Evolutionary conservation across 2,797 vertebrate species (phyloP).

Genomic region (Artibeus jamaicensis): DNA sequence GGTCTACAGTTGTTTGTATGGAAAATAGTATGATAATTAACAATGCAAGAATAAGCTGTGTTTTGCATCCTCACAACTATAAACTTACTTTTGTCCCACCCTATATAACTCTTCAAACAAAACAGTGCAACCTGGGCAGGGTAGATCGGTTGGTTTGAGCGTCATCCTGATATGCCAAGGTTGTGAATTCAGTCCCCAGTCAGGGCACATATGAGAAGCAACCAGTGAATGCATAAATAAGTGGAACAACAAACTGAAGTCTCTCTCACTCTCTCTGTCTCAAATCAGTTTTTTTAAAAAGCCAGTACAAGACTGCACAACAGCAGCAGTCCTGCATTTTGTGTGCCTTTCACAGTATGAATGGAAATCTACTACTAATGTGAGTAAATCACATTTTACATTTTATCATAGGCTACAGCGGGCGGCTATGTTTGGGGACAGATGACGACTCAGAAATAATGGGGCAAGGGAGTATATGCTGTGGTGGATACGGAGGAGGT

Average conservation of each 20-base stretch:
- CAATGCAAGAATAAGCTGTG: not conserved
- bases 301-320: rapidly evolving
- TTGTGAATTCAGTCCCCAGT: not conserved
- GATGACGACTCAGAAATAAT: not conserved
- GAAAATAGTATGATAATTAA: not conserved
- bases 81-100: not conserved
- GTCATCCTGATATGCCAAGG: not conserved
- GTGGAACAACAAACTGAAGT: not conserved
- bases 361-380: not conserved
- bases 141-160: not conserved
- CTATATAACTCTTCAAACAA: not conserved
- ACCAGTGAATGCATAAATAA: not conserved
- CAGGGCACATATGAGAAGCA: not conserved
- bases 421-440: not conserved
- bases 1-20: not conserved
- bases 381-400: not conserved
- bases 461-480: not conserved
- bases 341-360: not conserved
- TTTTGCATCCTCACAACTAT: not conserved
- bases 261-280: not conserved
- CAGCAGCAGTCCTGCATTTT: not conserved
- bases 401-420: not conserved
- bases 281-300: not conserved
- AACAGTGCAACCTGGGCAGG: not conserved
- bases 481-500: not conserved